These are phyloP conservation scores for Prionchulus punctatus DNA, from an alignment of 2,888 invertebrate species.

Conservation along the genomic window DNA sequence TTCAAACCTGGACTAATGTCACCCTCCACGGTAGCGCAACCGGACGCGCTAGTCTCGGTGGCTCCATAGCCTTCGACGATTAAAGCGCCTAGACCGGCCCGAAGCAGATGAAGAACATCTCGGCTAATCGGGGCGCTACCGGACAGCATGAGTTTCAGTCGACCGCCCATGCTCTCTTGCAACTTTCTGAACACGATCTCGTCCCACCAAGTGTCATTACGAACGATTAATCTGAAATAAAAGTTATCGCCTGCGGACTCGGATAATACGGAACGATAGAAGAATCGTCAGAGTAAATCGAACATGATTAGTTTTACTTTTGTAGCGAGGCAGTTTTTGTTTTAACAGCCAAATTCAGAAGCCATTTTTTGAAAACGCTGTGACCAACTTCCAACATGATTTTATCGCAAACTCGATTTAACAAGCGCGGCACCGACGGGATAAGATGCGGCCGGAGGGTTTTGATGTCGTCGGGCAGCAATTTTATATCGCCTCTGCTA, in stretches of 20 bases:
- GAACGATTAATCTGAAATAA: constrained; percentile 32
- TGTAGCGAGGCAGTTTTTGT: constrained; percentile 23
- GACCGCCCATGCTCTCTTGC: constrained; percentile 31
- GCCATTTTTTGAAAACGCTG: constrained; percentile 20
- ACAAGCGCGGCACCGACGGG: constrained; percentile 83
- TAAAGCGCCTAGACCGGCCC: constrained; percentile 61
- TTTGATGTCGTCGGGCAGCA: constrained; percentile 61
- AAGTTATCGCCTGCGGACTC: background rate
- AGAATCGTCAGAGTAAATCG: too few species aligned
- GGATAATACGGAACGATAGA: too few species aligned
- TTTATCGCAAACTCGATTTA: constrained; percentile 86
- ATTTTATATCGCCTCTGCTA: constrained; percentile 75
- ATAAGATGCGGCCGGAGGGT: constrained; percentile 78
- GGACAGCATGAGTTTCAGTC: constrained; percentile 34
- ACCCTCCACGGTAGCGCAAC: constrained; percentile 45
- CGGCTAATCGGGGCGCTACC: constrained; percentile 89
- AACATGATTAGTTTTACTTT: constrained; percentile 17
- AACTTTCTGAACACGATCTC: constrained; percentile 35
- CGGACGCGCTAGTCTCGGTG: constrained; percentile 43
- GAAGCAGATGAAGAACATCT: constrained; percentile 76
- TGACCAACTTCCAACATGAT: constrained; percentile 26
- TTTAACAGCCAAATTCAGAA: constrained; percentile 23
- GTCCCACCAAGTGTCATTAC: constrained; percentile 36
- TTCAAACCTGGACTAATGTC: constrained; percentile 19
- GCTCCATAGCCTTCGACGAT: constrained; percentile 34